Evolutionary conservation across 2,797 vertebrate genomes (phyloP).

Genomic region (Xerus rutilus): DNA sequence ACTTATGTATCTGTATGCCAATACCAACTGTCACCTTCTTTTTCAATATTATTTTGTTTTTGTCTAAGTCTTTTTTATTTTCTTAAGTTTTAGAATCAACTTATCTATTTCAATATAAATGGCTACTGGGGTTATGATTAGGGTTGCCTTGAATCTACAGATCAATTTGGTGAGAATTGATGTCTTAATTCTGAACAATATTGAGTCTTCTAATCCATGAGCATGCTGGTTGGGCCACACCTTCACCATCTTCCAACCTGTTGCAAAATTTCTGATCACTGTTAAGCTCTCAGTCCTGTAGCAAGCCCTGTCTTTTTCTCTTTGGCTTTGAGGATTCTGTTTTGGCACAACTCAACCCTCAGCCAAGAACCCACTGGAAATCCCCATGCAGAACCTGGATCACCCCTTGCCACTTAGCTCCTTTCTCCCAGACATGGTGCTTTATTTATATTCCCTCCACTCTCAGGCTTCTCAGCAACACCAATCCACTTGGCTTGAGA

Average conservation of each 20-base stretch:
- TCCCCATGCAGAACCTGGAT: not conserved
- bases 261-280: not conserved
- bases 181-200: not conserved
- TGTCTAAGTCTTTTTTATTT: not conserved
- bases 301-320: not conserved
- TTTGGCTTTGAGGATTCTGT: not conserved
- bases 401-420: not conserved
- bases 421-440: not conserved
- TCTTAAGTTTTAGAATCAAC: not conserved
- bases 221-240: not conserved
- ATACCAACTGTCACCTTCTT: not conserved
- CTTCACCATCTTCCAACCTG: not conserved
- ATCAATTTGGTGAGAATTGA: not conserved
- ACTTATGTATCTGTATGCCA: not conserved
- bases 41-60: not conserved
- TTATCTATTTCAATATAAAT: not conserved
- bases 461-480: not conserved
- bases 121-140: not conserved
- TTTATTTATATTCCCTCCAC: not conserved
- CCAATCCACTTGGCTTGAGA: not conserved
- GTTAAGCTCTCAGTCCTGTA: not conserved
- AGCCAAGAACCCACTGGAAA: not conserved
- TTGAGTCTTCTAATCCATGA: not conserved
- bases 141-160: not conserved
- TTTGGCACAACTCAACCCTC: not conserved